Evolutionary conservation across 2,797 vertebrate species (phyloP), one percentile per base, ranked within the genome.

Genomic region (Carapus acus): DNA sequence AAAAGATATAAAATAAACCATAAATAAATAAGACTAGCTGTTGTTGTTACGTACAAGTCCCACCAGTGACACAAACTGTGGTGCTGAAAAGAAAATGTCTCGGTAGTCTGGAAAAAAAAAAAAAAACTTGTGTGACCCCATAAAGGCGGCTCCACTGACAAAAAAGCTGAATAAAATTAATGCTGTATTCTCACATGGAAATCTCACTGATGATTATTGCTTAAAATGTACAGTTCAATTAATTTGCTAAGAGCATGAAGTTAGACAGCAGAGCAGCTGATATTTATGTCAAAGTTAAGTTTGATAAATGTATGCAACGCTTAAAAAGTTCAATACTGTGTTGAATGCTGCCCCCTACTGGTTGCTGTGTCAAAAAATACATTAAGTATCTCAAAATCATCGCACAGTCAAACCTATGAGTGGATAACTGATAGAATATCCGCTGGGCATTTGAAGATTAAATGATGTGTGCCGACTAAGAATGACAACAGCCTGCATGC

Each of bases 1-100:
- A 88, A 80, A 87, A 85, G 79, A 86, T 87, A 88, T 58, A 88
- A 87, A 86, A 82, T 71, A 74, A 80, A 83, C 64, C 51, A 76
- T 73, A 83, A 87, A 88, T 87, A 86, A 83, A 86, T 86, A 83
- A 33, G 81, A 84, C 67, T 73, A 62, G 74, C 70, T 62, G 58
- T 68, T 33, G 31, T 9, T 71, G 31, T 9, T 71, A 68, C 58
- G 16, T 55, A 36, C 71, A 70, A 75, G 69, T 71, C 71, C 42
- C 40, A 27, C 43, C 15, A 11, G 56, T 70, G 65, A 84, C 67
- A 76, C 31, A 33, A 8, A 33, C 8, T 8, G 34, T 22, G 43
- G 29, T 31, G 53, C 20, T 67, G 24, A 70, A 60, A 56, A 55
- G 38, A 58, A 38, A 58, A 54, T 19, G 45, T 29, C 22, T 44